Conservation (phyloP, 1,140 invertebrate species). For the Glomeris maerens region DNA sequence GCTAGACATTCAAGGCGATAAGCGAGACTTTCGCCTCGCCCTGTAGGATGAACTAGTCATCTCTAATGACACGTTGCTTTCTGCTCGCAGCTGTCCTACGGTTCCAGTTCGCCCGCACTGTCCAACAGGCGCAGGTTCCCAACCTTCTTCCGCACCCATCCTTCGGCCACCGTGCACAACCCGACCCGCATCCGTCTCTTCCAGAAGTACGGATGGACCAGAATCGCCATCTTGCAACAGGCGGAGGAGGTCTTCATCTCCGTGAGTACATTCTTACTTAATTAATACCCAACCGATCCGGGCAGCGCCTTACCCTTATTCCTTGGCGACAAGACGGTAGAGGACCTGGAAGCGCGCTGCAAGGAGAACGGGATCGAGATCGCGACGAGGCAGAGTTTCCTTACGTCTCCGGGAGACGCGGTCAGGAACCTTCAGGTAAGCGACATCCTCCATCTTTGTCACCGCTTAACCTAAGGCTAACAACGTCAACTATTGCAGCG, state of each 20-base stretch:
- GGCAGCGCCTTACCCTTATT: neutral
- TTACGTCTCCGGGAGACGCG: constrained; percentile 90
- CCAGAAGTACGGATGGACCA: constrained; percentile 91
- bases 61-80: too few relatives aligned
- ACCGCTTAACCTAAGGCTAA: neutral
- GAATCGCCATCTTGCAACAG: constrained; percentile 93
- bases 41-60: too few relatives aligned
- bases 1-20: too few relatives aligned
- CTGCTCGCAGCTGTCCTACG: constrained; percentile 75
- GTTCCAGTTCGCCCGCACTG: constrained; percentile 93
- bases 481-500: too few relatives aligned
- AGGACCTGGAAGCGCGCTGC: constrained; percentile 88
- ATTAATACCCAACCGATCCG: neutral
- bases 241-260: constrained; percentile 99
- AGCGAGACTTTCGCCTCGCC: too few relatives aligned
- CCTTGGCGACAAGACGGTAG: constrained; percentile 60
- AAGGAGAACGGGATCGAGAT: constrained; percentile 88
- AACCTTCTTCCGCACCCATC: constrained; percentile 95
- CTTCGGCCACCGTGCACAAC: constrained; percentile 97
- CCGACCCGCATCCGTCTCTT: constrained; percentile 93
- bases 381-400: constrained; percentile 87
- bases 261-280: constrained; percentile 39
- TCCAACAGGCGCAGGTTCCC: constrained; percentile 93
- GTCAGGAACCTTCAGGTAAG: constrained; percentile 70
- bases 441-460: too few relatives aligned